A percentile compares a stretch with the other conserved stretches of the same genome.
phyloP scores from a whole-genome alignment of 1,140 invertebrate species.

The Periplaneta americana region DNA sequence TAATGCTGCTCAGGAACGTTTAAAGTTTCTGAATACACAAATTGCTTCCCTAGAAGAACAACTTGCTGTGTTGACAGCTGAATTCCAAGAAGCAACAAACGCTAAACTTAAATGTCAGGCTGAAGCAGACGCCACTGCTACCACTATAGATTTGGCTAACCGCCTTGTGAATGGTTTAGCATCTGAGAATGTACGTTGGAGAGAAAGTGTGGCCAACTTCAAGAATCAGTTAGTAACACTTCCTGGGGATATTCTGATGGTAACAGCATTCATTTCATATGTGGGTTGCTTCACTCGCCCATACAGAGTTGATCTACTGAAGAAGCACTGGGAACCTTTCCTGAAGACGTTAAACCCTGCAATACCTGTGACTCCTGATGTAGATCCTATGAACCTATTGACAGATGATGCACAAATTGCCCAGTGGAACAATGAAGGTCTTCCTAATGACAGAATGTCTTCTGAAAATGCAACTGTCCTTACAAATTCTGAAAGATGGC shows the following conservation, averaged over 20 bases:
- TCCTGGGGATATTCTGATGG: slow-evolving; percentile 83
- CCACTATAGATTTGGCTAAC: slow-evolving; percentile 87
- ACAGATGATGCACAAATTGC: slow-evolving; percentile 90
- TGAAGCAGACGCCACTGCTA: slow-evolving; percentile 75
- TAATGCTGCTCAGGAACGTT: slow-evolving; percentile 69
- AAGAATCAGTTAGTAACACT: slow-evolving; percentile 63
- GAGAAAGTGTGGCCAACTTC: slow-evolving; percentile 57
- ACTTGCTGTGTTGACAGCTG: slow-evolving; percentile 64
- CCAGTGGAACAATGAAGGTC: slow-evolving; percentile 89
- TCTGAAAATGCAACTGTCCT: slow-evolving; percentile 92
- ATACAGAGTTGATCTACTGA: slow-evolving; percentile 75
- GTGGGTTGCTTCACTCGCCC: slow-evolving; percentile 87
- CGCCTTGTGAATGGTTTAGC: slow-evolving; percentile 87
- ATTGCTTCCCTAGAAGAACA: slow-evolving; percentile 64
- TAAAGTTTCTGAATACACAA: slow-evolving; percentile 57
- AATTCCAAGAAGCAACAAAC: slow-evolving; percentile 77
- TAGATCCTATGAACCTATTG: slow-evolving; percentile 77
- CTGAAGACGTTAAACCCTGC: slow-evolving; percentile 55
- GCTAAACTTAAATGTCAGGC: slow-evolving; percentile 85
- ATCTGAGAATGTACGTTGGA: slow-evolving; percentile 86
- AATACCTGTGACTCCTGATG: slow-evolving; percentile 70
- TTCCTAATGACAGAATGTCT: slow-evolving; percentile 90
- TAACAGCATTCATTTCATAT: slow-evolving; percentile 94
- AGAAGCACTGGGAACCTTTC: slow-evolving; percentile 74
- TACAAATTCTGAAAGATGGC: slow-evolving; percentile 85